Evolutionary conservation across 2,888 invertebrate species (phyloP).

Genomic region (Xanthorhoe spadicearia): DNA sequence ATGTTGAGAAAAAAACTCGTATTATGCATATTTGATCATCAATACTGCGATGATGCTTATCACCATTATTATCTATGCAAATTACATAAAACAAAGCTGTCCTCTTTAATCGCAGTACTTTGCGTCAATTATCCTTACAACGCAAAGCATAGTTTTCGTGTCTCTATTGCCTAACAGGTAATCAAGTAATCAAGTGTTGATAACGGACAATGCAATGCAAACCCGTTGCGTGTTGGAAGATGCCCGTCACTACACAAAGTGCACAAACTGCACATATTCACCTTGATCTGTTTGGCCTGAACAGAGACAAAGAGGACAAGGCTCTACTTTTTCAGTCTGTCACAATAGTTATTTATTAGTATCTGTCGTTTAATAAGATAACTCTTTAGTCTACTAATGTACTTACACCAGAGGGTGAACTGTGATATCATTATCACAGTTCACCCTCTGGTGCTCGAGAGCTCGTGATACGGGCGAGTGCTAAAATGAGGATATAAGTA

Average conservation of each 20-base stretch:
- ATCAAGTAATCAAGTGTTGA: slow-evolving; percentile 34
- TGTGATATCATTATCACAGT: too few relatives aligned
- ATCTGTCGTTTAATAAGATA: slow-evolving; percentile 54
- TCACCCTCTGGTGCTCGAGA: too few relatives aligned
- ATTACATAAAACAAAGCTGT: slow-evolving; percentile 17
- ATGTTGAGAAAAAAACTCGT: neutral
- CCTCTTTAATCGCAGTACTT: slow-evolving; percentile 9
- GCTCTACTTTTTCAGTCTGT: slow-evolving; percentile 70
- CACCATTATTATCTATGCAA: slow-evolving; percentile 8
- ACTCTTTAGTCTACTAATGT: slow-evolving; percentile 52
- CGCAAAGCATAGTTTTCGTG: slow-evolving; percentile 27
- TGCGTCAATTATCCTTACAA: slow-evolving; percentile 13
- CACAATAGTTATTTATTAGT: slow-evolving; percentile 62
- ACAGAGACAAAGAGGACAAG: slow-evolving; percentile 70
- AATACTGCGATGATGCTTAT: neutral
- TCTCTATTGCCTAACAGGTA: slow-evolving; percentile 14
- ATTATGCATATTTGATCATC: neutral
- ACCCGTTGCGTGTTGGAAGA: slow-evolving; percentile 54
- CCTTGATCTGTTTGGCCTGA: slow-evolving; percentile 72
- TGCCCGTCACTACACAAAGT: slow-evolving; percentile 46
- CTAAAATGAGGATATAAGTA: too few relatives aligned
- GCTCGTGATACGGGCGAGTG: too few relatives aligned
- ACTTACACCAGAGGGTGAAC: slow-evolving; percentile 16
- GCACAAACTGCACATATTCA: slow-evolving; percentile 52
- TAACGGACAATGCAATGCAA: slow-evolving; percentile 33